Evolutionary conservation across 2,888 invertebrate genomes (phyloP), one percentile per base, ranked within the genome.

Genomic region (Leptopilina syphax): DNA sequence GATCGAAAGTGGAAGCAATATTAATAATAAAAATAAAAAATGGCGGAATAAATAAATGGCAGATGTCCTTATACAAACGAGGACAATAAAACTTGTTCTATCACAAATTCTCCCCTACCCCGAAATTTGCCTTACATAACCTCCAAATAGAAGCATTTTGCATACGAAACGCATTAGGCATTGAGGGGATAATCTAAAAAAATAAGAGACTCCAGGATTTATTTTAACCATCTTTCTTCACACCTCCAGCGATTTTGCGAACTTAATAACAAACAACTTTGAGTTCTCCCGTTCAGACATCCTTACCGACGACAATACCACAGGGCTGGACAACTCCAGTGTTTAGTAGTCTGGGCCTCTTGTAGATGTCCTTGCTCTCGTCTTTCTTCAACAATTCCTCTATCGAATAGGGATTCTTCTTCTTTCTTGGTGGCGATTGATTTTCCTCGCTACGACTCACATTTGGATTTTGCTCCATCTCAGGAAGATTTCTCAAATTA

Each of bases 351-450:
- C 89, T 89, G 65, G 87, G 91, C 88, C 92, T 89, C 79, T 91
- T 91, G 13, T 86, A 84, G 68, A 84, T 84, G 10, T 92, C 91
- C 86, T 94, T 94, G 88, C 95, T 95, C 83, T 95, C 95, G 0
- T 96, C 96, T 86, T 96, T 96, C 89, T 97, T 97, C 47, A 97
- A 89, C 9, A 97, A 91, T 88, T 97, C 97, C 86, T 97, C 97
- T 89, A 97, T 97, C 1, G 97, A 97, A 89, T 97, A 97, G 0
- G 97, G 97, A 89, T 96, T 97, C 83, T 95, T 94, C 90, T 96
- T 96, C 84, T 94, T 94, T 50, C 90, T 88, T 13, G 84, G 87
- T 65, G 86, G 89, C 1, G 83, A 83, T 77, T 85, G 85, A 80
- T 77, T 80, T 79, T 77, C 84, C 24, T 70, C 84, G 44, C n/a